Evolutionary conservation across 2,888 invertebrate species (phyloP), one percentile per base, ranked within the genome.

Genomic region (Andrena praecox): DNA sequence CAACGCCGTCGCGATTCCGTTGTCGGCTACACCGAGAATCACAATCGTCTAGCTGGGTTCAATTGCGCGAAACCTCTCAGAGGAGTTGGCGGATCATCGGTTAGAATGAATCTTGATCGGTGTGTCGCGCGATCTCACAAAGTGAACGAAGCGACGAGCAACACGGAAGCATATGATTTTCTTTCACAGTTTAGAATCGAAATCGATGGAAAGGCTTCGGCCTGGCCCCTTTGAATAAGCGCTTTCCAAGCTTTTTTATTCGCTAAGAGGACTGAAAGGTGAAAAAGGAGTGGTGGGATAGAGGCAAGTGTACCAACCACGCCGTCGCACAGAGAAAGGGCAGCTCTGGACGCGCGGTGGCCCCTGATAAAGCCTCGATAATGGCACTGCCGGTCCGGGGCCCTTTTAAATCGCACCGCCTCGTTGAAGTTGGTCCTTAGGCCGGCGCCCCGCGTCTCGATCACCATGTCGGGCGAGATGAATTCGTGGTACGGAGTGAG

Each of bases 381-480:
- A 87, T 95, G 95, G 78, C 95, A 95, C 80, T 92, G 92, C 31
- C 72, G 83, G 82, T 93, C 91, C 7, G 90, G 68, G 3, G 87
- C 88, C 80, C 88, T 87, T 35, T 82, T 85, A 80, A 93, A 93
- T 66, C 84, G 74, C 42, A 92, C n/a, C 5, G 89, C 89, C 29
- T 89, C 86, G 74, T 89, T 84, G 35, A 90, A 83, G 74, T 95
- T 94, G 27, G 95, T 95, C 72, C 95, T 95, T 35, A 94, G 93
- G 10, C 90, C 91, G 75, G 92, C 93, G 77, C 94, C 94, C 91
- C 96, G 96, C 59, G 96, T 95, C 94, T 98, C 98, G 88, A 98
- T 95, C 82, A 97, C 95, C 94, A 97, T 94, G 77, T 95, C 95
- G 31, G 95, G 95, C 4, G 95, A 94, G 70, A 95, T 88, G 78